phyloP scores from a whole-genome alignment of 2,888 invertebrate genomes.

The Macrosoma leucophasiata region DNA sequence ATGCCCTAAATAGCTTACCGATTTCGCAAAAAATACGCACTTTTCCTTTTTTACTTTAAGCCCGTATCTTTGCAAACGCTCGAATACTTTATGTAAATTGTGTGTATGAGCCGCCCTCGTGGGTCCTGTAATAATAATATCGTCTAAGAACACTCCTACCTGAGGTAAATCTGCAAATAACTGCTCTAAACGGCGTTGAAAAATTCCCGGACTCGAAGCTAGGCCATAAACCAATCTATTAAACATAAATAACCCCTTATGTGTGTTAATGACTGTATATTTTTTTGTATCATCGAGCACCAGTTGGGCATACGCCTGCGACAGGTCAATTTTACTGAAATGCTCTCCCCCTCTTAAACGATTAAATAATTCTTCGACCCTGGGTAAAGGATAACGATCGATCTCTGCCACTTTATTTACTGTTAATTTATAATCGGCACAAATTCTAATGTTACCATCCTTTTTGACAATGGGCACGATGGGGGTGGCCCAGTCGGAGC shows the following conservation, averaged over 20 bases:
- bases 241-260: constrained; percentile 22
- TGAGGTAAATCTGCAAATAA: constrained; percentile 20
- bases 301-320: too few relatives aligned
- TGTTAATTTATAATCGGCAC: constrained; percentile 29
- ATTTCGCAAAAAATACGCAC: constrained; percentile 8
- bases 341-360: constrained; percentile 13
- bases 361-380: constrained; percentile 24
- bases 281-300: background rate
- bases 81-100: constrained; percentile 12
- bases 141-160: constrained; percentile 17
- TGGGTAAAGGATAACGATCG: constrained; percentile 27
- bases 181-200: constrained; percentile 22
- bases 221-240: constrained; percentile 14
- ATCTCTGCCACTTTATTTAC: constrained; percentile 29
- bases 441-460: constrained; percentile 29
- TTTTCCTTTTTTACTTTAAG: constrained; percentile 10
- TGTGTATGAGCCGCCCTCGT: constrained; percentile 1
- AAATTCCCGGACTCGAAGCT: constrained; percentile 20
- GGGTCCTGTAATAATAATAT: constrained; percentile 11
- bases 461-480: constrained; percentile 28
- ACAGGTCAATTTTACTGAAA: constrained; percentile 1
- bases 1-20: constrained; percentile 1
- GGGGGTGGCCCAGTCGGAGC: constrained; percentile 29
- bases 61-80: constrained; percentile 9
- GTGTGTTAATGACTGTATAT: constrained; percentile 11